These are phyloP conservation scores for Epinotia bilunana DNA, from an alignment of 2,888 invertebrate genomes.

Conservation along the genomic window DNA sequence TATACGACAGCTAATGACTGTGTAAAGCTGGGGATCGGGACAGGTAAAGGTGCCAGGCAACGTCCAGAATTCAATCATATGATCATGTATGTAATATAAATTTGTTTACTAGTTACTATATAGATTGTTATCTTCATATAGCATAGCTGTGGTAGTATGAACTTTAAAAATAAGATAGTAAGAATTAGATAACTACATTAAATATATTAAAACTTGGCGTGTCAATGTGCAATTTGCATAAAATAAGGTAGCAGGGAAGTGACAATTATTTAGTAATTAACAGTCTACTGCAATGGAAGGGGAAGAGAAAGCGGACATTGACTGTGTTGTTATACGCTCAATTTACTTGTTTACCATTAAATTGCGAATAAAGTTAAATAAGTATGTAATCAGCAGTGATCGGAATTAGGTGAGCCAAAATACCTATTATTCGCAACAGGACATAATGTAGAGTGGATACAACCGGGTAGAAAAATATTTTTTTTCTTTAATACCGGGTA, in stretches of 20 bases:
- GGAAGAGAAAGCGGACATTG: constrained; percentile 38
- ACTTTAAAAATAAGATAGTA: background rate
- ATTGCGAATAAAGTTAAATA: background rate
- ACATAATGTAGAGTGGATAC: too few species aligned
- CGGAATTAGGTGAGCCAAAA: too few species aligned
- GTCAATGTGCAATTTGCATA: constrained; percentile 37
- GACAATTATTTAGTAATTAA: constrained; percentile 43
- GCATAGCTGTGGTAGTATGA: background rate
- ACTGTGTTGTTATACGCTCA: constrained; percentile 13
- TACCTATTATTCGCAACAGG: too few species aligned
- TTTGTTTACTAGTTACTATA: background rate
- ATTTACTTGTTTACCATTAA: constrained; percentile 6
- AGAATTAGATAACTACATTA: background rate
- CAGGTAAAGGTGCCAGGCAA: background rate
- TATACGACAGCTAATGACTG: constrained; percentile 1
- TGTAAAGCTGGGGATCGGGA: background rate
- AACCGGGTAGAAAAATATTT: too few species aligned
- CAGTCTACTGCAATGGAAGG: constrained; percentile 35
- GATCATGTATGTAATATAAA: background rate
- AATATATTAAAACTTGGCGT: constrained; percentile 33
- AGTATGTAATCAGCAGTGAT: background rate
- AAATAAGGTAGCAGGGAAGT: constrained; percentile 32
- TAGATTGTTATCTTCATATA: background rate
- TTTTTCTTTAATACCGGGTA: too few species aligned
- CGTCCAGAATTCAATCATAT: background rate